Conservation (phyloP, 35 echinoderm and acorn worm species). For the Ophioderma brevispina region DNA sequence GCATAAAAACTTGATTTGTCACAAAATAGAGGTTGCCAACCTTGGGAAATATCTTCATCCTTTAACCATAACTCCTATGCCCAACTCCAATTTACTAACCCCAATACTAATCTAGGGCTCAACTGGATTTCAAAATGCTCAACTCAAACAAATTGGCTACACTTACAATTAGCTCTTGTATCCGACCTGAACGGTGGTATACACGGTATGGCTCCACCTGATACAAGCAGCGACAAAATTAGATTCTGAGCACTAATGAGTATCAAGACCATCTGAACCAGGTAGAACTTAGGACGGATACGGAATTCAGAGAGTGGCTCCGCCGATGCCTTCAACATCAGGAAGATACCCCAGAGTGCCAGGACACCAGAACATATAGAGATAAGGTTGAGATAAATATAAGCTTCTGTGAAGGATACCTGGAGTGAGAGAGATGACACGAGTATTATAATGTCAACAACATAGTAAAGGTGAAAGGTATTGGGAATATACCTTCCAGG, state of each 20-base stretch:
- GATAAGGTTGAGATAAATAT: slow-evolving; percentile 73
- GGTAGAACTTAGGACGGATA: slow-evolving; percentile 84
- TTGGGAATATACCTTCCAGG: no score
- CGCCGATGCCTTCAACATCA: slow-evolving; percentile 69
- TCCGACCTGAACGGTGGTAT: slow-evolving; percentile 52
- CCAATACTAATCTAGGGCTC: no score
- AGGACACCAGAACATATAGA: slow-evolving; percentile 71
- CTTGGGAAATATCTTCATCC: no score
- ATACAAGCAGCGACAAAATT: slow-evolving; percentile 45
- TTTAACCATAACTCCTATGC: no score
- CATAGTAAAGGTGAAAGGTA: no score
- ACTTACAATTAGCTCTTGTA: slow-evolving; percentile 89
- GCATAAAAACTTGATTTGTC: no score
- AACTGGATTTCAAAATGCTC: not conserved
- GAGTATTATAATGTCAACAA: no score
- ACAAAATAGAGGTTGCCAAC: no score
- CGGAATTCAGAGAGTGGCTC: slow-evolving; percentile 60
- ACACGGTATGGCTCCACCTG: slow-evolving; percentile 65
- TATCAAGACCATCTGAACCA: slow-evolving; percentile 80
- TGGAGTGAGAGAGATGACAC: not conserved
- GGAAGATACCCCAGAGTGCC: slow-evolving; percentile 86
- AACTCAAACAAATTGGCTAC: not conserved
- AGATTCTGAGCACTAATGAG: slow-evolving; percentile 69
- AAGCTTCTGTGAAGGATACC: slow-evolving; percentile 36
- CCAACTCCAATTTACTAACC: no score